Evolutionary conservation across 2,797 vertebrate genomes (phyloP).

Genomic region (Myotis vivesi): DNA sequence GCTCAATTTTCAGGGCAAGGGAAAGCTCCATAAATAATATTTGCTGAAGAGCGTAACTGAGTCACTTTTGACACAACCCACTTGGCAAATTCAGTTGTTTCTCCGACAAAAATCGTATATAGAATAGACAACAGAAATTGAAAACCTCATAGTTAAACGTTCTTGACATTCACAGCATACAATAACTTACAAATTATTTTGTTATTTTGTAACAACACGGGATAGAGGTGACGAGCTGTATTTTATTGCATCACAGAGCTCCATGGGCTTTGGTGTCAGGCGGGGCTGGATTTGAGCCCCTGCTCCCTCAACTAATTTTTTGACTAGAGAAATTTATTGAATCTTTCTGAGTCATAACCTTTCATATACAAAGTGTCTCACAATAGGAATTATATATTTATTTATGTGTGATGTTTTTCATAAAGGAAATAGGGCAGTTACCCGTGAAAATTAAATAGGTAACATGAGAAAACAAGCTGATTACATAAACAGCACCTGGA

Average conservation of each 20-base stretch:
- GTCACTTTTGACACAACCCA: neutral
- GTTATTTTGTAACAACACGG: neutral
- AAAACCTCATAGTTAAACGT: neutral
- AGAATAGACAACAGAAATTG: neutral
- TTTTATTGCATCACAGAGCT: neutral
- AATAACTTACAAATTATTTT: neutral
- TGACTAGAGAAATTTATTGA: neutral
- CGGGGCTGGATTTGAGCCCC: neutral
- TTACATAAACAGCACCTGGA: neutral
- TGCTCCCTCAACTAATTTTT: neutral
- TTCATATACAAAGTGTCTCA: conserved; percentile 13
- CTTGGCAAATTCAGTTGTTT: neutral
- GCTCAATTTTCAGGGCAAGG: conserved; percentile 36
- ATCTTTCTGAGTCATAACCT: neutral
- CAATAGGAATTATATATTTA: neutral
- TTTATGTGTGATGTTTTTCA: neutral
- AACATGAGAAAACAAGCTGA: neutral
- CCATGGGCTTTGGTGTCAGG: neutral
- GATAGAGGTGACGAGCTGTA: neutral
- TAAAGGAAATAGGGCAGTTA: neutral
- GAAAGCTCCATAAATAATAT: conserved; percentile 37
- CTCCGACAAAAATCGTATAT: neutral
- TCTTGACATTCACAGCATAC: neutral
- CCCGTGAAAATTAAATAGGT: neutral
- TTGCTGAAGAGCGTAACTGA: conserved; percentile 32